phyloP scores from a whole-genome alignment of 2,797 vertebrate genomes.

The Falco peregrinus region DNA sequence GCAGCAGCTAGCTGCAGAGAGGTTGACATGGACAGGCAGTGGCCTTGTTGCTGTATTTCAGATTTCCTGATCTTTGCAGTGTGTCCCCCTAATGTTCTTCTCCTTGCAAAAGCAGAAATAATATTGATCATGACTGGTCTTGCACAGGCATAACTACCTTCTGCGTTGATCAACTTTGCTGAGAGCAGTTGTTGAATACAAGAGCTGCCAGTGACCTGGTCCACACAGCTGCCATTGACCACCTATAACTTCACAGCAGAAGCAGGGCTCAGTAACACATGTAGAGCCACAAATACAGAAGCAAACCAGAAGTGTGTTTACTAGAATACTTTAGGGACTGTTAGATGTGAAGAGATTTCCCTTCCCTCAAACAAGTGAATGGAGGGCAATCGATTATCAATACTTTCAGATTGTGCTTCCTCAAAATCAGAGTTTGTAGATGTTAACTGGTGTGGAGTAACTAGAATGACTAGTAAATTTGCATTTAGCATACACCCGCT shows the following conservation, averaged over 20 bases:
- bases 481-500: not conserved
- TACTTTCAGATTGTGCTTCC: not conserved
- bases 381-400: not conserved
- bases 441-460: not conserved
- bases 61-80: not conserved
- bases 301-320: not conserved
- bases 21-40: not conserved
- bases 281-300: not conserved
- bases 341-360: not conserved
- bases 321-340: not conserved
- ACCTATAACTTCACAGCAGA: not conserved
- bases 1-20: not conserved
- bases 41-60: not conserved
- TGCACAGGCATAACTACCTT: accelerated
- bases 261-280: not conserved
- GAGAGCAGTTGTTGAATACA: not conserved
- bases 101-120: not conserved
- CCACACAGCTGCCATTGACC: not conserved
- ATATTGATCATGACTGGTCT: not conserved
- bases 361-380: not conserved
- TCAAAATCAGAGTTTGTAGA: not conserved
- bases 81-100: not conserved
- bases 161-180: not conserved
- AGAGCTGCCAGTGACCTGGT: not conserved
- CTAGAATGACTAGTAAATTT: not conserved